phyloP scores from a whole-genome alignment of 2,797 vertebrate species.

The Microctenopoma lineatum region DNA sequence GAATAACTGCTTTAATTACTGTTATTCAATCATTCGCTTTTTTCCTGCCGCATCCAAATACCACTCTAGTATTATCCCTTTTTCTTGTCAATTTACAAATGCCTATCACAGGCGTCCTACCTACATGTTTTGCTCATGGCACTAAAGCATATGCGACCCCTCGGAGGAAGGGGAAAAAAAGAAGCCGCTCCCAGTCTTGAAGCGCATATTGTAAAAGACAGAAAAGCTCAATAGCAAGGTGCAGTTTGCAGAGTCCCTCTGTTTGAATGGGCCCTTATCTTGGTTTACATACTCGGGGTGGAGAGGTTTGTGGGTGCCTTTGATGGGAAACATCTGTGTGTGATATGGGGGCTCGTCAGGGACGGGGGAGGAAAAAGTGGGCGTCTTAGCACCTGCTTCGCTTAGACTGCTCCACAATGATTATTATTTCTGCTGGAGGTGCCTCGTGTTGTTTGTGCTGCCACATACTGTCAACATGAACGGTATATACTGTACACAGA shows the following conservation, averaged over 20 bases:
- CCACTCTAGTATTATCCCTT: constrained; percentile 95
- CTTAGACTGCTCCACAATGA: constrained; percentile 90
- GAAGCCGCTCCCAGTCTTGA: constrained; percentile 72
- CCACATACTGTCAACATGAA: constrained; percentile 84
- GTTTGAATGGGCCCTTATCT: constrained; percentile 87
- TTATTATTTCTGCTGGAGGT: constrained; percentile 87
- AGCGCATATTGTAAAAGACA: constrained; percentile 81
- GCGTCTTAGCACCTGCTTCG: constrained; percentile 95
- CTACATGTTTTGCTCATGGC: constrained; percentile 80
- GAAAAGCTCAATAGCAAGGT: constrained; percentile 77
- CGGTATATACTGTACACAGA: constrained; percentile 71
- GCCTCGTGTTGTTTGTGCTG: constrained; percentile 56
- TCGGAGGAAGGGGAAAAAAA: constrained; percentile 56
- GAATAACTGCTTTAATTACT: constrained; percentile 99
- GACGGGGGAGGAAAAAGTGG: constrained; percentile 90
- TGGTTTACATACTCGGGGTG: constrained; percentile 88
- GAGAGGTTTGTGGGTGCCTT: constrained; percentile 86
- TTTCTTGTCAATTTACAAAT: constrained; percentile 94
- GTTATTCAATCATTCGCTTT: constrained; percentile 98
- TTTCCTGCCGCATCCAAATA: constrained; percentile 80
- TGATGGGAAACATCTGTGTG: constrained; percentile 97
- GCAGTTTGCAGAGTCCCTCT: constrained; percentile 82
- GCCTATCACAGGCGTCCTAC: constrained; percentile 88
- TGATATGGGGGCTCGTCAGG: constrained; percentile 83
- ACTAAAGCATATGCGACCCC: constrained; percentile 82